Evolutionary conservation across 2,113 vertebrate genomes (phyloP).

Genomic region (Stegastes partitus): DNA sequence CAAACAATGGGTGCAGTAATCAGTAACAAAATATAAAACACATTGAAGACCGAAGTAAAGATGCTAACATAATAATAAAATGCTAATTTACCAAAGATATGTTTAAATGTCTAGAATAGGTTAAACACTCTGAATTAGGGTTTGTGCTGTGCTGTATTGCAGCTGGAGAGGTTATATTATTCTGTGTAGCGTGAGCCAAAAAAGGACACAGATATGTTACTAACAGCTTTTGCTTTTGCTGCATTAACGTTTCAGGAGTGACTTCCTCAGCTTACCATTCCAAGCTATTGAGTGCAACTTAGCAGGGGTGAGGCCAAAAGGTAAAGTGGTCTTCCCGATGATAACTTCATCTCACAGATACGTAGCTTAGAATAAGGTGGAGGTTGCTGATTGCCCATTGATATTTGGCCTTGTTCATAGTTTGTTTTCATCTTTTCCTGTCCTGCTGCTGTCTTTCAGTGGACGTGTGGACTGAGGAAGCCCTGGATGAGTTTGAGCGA

Average conservation of each 20-base stretch:
- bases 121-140: too few relatives aligned
- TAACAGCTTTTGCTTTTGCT: conserved; percentile 61
- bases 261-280: conserved; percentile 95
- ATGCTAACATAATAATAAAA: too few relatives aligned
- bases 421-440: neutral
- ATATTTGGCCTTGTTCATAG: neutral
- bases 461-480: conserved; percentile 85
- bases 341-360: neutral
- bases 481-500: conserved; percentile 88
- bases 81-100: too few relatives aligned
- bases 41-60: too few relatives aligned
- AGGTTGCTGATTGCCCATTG: neutral
- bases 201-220: neutral
- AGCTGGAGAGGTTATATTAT: neutral
- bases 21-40: too few relatives aligned
- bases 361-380: neutral
- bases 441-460: conserved; percentile 70
- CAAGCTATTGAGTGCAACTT: conserved; percentile 95
- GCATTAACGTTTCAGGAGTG: conserved; percentile 85
- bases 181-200: neutral
- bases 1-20: too few relatives aligned
- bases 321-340: conserved; percentile 73
- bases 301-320: conserved; percentile 85
- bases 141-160: neutral
- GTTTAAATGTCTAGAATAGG: too few relatives aligned